Conservation (phyloP, 37 sponge, comb jelly and placozoan genomes). For the Aplysina aerophoba region DNA sequence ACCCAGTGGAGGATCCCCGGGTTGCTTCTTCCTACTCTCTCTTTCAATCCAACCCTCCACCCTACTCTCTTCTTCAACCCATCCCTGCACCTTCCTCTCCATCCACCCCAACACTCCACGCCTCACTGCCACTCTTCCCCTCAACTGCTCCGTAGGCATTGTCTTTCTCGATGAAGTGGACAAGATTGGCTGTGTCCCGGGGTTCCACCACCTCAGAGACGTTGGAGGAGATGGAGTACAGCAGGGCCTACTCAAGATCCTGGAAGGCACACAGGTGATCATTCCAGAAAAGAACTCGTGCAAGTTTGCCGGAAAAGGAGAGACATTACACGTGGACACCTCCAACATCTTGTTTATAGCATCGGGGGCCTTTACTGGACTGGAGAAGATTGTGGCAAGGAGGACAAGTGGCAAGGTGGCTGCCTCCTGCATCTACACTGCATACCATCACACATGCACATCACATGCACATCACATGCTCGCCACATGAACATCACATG, state of each 20-base stretch:
- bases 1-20: no score
- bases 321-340: conserved; percentile 77
- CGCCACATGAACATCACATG: no score
- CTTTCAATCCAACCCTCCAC: no score
- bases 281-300: conserved; percentile 76
- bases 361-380: conserved; percentile 96
- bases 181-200: conserved; percentile 91
- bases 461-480: no score
- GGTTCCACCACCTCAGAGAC: conserved; percentile 89
- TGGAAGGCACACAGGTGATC: conserved; percentile 92
- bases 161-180: conserved; percentile 97
- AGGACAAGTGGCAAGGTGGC: conserved; percentile 84
- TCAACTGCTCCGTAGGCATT: no score
- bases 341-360: conserved; percentile 97
- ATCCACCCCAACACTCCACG: no score
- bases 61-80: no score
- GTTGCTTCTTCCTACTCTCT: no score
- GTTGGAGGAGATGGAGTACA: conserved; percentile 99
- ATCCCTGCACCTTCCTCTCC: no score
- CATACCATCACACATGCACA: no score
- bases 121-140: no score
- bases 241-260: conserved; percentile 96
- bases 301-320: conserved; percentile 54
- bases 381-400: conserved; percentile 85
- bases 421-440: not conserved